A percentile compares a stretch with the other conserved stretches of the same genome.
Evolutionary conservation across 2,888 invertebrate species (phyloP).

Genomic region (Pycnomerus fuliginosus): DNA sequence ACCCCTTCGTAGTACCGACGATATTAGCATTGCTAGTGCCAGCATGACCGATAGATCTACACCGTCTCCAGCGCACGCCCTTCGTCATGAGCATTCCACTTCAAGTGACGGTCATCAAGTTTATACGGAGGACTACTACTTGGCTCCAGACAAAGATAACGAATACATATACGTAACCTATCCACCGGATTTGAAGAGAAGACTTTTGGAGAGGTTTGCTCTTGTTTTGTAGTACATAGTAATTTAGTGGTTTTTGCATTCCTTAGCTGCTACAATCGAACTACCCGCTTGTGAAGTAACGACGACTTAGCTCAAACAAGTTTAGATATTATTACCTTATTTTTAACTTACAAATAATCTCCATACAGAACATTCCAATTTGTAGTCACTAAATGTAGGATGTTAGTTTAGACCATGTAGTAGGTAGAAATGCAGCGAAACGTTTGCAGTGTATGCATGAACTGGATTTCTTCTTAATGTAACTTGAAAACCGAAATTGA

Average conservation of each 20-base stretch:
- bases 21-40: conserved; percentile 67
- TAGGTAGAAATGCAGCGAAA: no score
- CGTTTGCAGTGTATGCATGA: no score
- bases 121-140: conserved; percentile 53
- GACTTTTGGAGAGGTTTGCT: conserved; percentile 75
- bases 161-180: conserved; percentile 87
- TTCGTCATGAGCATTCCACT: conserved; percentile 49
- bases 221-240: conserved; percentile 4
- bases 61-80: conserved; percentile 63
- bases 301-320: conserved; percentile 24
- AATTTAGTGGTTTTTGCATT: conserved; percentile 19
- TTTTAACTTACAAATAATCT: no score
- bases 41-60: conserved; percentile 68
- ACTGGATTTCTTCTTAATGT: no score
- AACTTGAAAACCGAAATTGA: no score
- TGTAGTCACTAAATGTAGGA: no score
- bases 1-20: conserved; percentile 62
- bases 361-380: no score
- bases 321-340: no score
- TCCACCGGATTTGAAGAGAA: conserved; percentile 81
- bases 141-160: conserved; percentile 59
- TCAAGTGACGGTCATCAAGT: conserved; percentile 46
- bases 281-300: conserved; percentile 67
- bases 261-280: conserved; percentile 80
- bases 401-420: no score